These are phyloP conservation scores for Sminthurides aquaticus DNA, from an alignment of 2,888 invertebrate genomes.

Conservation along the genomic window DNA sequence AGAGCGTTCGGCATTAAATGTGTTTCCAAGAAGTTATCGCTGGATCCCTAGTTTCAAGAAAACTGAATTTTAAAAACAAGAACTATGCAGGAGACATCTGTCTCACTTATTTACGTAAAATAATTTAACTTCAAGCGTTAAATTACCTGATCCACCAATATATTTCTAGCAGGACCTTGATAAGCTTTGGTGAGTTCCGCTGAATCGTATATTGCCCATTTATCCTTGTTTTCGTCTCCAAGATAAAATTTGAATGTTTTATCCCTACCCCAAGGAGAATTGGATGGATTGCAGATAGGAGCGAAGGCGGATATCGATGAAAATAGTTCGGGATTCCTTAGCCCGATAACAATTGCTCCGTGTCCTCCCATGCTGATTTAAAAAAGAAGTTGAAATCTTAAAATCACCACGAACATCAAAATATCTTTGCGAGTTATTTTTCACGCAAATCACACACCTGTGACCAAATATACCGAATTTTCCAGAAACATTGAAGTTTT, in stretches of 20 bases:
- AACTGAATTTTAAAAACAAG: slow-evolving; percentile 6
- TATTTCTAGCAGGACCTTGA: slow-evolving; percentile 69
- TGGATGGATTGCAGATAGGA: slow-evolving; percentile 81
- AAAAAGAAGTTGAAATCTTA: slow-evolving; percentile 24
- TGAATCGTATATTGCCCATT: slow-evolving; percentile 85
- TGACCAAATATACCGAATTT: slow-evolving; percentile 49
- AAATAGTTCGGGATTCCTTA: slow-evolving; percentile 69
- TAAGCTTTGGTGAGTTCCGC: slow-evolving; percentile 72
- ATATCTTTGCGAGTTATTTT: too few species aligned
- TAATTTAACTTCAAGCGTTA: too few species aligned
- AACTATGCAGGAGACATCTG: too few species aligned
- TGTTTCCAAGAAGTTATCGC: slow-evolving; percentile 70
- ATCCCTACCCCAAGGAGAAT: slow-evolving; percentile 73
- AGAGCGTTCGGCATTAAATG: slow-evolving; percentile 81
- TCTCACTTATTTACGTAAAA: too few species aligned
- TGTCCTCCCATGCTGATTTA: slow-evolving; percentile 92
- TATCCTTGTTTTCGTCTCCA: slow-evolving; percentile 50
- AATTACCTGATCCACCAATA: slow-evolving; percentile 81
- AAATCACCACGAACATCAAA: too few species aligned
- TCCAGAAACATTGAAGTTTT: slow-evolving; percentile 60
- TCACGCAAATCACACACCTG: too few species aligned
- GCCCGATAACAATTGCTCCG: slow-evolving; percentile 80
- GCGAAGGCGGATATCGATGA: slow-evolving; percentile 80
- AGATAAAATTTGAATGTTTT: slow-evolving; percentile 78
- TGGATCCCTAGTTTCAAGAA: slow-evolving; percentile 70